Evolutionary conservation across 2,888 invertebrate species (phyloP).

Genomic region (Branchipolynoe longqiensis): DNA sequence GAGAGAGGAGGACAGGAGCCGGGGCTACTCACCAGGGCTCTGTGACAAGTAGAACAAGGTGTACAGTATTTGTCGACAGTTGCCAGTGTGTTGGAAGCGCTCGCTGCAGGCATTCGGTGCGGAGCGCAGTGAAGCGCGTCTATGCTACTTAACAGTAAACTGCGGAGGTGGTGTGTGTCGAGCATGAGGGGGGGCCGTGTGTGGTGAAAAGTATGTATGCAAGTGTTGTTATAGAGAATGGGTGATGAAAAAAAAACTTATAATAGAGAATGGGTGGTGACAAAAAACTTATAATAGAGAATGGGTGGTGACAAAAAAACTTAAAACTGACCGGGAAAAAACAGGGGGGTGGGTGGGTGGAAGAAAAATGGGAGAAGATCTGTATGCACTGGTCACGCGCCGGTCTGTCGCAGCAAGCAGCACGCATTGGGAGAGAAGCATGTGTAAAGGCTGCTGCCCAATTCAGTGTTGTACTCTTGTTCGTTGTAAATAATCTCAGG

Average conservation of each 20-base stretch:
- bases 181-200: neutral
- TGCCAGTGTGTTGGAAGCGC: conserved; percentile 20
- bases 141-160: conserved; percentile 45
- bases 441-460: conserved; percentile 1
- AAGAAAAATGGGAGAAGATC: conserved; percentile 31
- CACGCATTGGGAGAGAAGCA: conserved; percentile 12
- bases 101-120: conserved; percentile 34
- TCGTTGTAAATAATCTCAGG: conserved; percentile 33
- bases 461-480: conserved; percentile 51
- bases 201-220: conserved; percentile 41
- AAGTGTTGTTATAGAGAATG: conserved; percentile 49
- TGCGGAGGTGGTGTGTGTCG: conserved; percentile 32
- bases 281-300: conserved; percentile 1
- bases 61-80: conserved; percentile 42
- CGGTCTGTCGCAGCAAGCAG: conserved; percentile 13
- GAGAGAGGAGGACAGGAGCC: neutral
- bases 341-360: too few species aligned
- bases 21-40: conserved; percentile 27
- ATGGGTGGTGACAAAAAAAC: neutral
- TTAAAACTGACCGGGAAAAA: neutral
- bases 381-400: conserved; percentile 38
- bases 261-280: neutral
- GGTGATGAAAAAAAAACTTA: conserved; percentile 25
- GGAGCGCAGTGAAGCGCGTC: conserved; percentile 34
- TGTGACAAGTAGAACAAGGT: conserved; percentile 44